Evolutionary conservation across 1,140 invertebrate species (phyloP), one percentile per base, ranked within the genome.

Genomic region (Zaprionus taronus): DNA sequence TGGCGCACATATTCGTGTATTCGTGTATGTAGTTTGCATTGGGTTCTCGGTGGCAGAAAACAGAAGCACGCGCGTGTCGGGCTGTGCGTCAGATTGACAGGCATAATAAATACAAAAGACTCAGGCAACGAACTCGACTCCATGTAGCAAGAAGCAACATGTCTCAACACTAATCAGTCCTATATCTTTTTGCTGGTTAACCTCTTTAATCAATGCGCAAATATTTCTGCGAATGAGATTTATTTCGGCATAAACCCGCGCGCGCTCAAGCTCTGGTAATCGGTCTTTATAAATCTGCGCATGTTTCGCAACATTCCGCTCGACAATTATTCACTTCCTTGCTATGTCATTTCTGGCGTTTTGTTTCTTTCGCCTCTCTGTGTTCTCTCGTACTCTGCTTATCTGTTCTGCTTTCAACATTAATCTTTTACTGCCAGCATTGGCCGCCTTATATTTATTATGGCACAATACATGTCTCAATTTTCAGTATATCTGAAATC

Each of bases 11-110:
- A 17, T 34, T 81, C 81, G 73, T 72, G 56, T 9, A 17, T 34
- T 81, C 81, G 73, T 72, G 56, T 66, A 53, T 87, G 80, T 89
- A 69, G 86, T 87, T 87, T 74, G 77, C 77, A 82, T 85, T 76
- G 17, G 47, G 47, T 83, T 79, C 75, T 47, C 38, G 34, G 68
- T 55, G 61, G 63, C 72, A 83, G n/a, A n/a, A 47, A 83, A 85
- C 82, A 79, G 82, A 85, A 85, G 83, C 83, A 79, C 65, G 76
- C 64, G 71, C 65, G 61, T 66, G 74, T 77, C 69, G 31, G n/a
- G 22, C 69, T 31, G 53, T 72, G 69, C 62, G 62, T 65, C 74
- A 72, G 56, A 31, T 60, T 71, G 67, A 71, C 67, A 72, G 51
- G 17, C 34, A 53, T 28, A 58, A 47, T 53, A 77, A 66, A 77